Percentiles rank a stretch among this genome's conserved stretches.
These are phyloP conservation scores for Stegodyphus dumicola DNA, from an alignment of 1,140 invertebrate species.

Conservation along the genomic window DNA sequence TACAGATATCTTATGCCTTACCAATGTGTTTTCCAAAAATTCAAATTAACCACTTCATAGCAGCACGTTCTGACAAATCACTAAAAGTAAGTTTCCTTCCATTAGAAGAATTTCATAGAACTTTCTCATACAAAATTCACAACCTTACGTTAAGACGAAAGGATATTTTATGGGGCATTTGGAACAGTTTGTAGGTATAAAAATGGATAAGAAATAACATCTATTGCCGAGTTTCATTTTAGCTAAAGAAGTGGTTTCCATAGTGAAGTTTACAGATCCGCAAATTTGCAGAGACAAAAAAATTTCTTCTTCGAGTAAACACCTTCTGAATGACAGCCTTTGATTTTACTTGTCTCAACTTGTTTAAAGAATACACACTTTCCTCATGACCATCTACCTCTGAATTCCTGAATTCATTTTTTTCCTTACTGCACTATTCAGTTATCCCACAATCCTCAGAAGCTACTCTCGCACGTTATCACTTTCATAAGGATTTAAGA, in stretches of 20 bases:
- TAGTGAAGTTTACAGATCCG: slow-evolving; percentile 17
- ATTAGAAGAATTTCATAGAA: not conserved
- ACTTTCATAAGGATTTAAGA: no score
- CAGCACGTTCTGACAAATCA: not conserved
- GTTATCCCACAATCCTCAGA: slow-evolving; percentile 48
- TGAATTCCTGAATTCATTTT: slow-evolving; percentile 45
- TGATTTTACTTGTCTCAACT: not conserved
- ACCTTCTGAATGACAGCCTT: not conserved
- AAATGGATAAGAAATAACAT: not conserved
- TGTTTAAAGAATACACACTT: slow-evolving; percentile 1
- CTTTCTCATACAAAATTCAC: no score
- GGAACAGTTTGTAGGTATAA: not conserved
- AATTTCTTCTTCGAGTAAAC: not conserved
- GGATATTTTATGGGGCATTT: slow-evolving; percentile 5
- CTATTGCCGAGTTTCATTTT: slow-evolving; percentile 18
- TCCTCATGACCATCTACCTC: slow-evolving; percentile 22
- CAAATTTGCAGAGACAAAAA: not conserved
- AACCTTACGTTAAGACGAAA: not conserved
- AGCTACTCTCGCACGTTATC: slow-evolving; percentile 24
- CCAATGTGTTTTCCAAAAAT: not conserved
- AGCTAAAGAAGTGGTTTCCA: slow-evolving; percentile 24
- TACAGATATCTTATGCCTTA: not conserved
- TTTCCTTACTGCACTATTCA: slow-evolving; percentile 54
- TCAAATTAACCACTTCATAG: not conserved
- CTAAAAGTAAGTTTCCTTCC: no score